Conservation (phyloP, 2,888 invertebrate genomes). For the Melanostoma scalare region DNA sequence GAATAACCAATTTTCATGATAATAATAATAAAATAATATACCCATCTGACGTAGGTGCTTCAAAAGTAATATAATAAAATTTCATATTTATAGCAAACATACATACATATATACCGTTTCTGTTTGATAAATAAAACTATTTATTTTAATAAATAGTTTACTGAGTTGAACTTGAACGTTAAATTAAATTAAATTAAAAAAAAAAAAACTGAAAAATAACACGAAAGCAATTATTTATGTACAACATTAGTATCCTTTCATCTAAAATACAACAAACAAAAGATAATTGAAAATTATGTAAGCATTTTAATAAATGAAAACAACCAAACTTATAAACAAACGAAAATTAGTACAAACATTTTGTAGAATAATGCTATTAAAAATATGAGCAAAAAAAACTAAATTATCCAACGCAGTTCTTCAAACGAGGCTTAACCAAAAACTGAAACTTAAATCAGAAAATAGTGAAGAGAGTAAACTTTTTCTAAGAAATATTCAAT, state of each 20-base stretch:
- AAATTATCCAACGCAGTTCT: slow-evolving; percentile 54
- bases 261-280: slow-evolving; percentile 15
- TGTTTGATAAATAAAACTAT: slow-evolving; percentile 21
- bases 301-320: slow-evolving; percentile 25
- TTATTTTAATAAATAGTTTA: not conserved
- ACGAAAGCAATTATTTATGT: slow-evolving; percentile 71
- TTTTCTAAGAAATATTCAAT: slow-evolving; percentile 42
- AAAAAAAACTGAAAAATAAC: slow-evolving; percentile 44
- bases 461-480: slow-evolving; percentile 49
- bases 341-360: slow-evolving; percentile 72
- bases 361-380: slow-evolving; percentile 66
- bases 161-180: not conserved
- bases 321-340: slow-evolving; percentile 57
- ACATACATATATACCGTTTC: slow-evolving; percentile 32
- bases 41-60: slow-evolving; percentile 64
- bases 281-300: slow-evolving; percentile 30
- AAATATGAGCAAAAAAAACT: slow-evolving; percentile 52
- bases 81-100: not conserved
- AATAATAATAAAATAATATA: slow-evolving; percentile 20
- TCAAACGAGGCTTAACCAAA: slow-evolving; percentile 20
- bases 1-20: slow-evolving; percentile 52
- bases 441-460: not conserved
- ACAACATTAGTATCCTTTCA: slow-evolving; percentile 56
- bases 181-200: slow-evolving; percentile 14
- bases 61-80: slow-evolving; percentile 10